Conservation (phyloP, 2,888 invertebrate genomes). For the Sminthurides aquaticus region DNA sequence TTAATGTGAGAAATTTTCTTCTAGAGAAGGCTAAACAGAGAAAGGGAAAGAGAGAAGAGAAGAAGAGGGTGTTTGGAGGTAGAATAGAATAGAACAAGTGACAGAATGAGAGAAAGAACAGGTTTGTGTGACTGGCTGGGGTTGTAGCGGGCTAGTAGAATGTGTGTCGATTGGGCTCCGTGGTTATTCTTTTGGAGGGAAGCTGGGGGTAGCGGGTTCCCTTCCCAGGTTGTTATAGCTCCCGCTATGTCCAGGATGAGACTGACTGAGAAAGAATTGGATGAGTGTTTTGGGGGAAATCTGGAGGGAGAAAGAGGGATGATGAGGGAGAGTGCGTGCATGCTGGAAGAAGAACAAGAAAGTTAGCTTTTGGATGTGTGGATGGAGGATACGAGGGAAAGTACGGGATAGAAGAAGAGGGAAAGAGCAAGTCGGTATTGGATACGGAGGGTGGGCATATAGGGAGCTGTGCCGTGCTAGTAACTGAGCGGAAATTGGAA, state of each 20-base stretch:
- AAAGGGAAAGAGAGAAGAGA: not conserved
- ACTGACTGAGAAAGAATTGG: not conserved
- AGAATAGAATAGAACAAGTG: not conserved
- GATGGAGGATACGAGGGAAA: too few relatives aligned
- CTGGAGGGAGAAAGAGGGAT: not conserved
- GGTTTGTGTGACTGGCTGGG: not conserved
- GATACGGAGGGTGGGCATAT: constrained; percentile 9
- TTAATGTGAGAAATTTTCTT: not conserved
- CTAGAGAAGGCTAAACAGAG: not conserved
- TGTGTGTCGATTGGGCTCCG: too few relatives aligned
- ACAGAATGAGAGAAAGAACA: not conserved
- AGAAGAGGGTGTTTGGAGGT: not conserved
- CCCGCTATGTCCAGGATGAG: not conserved
- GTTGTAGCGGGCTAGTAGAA: too few relatives aligned
- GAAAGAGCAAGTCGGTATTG: not conserved
- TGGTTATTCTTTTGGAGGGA: too few relatives aligned
- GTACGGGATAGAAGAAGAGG: too few relatives aligned
- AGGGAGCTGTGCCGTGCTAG: constrained; percentile 20
- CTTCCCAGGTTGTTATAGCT: too few relatives aligned
- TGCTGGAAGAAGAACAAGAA: too few relatives aligned
- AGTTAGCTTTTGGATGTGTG: too few relatives aligned
- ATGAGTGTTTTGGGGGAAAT: too few relatives aligned
- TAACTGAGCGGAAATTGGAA: constrained; percentile 23
- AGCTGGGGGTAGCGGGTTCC: too few relatives aligned
- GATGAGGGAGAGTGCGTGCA: not conserved